Evolutionary conservation across 53 echinoderm and acorn worm genomes (phyloP), one percentile per base, ranked within the genome.

Genomic region (Luidia sarsii): DNA sequence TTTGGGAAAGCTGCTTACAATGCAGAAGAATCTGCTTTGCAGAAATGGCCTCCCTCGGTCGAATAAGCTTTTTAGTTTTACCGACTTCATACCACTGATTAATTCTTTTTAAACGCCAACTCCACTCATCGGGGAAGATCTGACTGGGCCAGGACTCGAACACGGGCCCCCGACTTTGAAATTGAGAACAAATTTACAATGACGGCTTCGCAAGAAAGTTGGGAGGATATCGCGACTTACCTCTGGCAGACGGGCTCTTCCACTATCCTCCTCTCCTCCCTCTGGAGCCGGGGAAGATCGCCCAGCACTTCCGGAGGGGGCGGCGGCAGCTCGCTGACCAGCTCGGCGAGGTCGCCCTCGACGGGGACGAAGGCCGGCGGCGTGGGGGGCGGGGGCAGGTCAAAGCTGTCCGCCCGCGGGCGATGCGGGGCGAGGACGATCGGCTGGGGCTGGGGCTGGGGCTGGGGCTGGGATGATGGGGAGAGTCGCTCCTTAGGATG

Each of bases 321-420:
- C 32, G 72, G 64, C 37, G 84, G 84, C 18, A 83, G 64, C 4
- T 83, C 83, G 15, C 49, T 25, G 38, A 33, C 71, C 34, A 63
- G 50, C 63, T 67, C 71, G 0, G 25, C 28, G 39, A 50, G 39
- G 8, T 48, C 19, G n/a, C n/a, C n/a, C 63, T 67, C 71, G 0
- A n/a, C 28, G 39, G 38, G 39, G 8, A 50, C 19, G 24, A 31
- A 16, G 2, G 63, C 33, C 10, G 84, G 72, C 36, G 84, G 64
- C 30, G 84, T 63, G 25, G 84, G 84, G 46, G 84, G 84, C 18
- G 82, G 82, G 57, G 83, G 83, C 37, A 84, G 64, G 49, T 63
- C 72, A 64, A 84, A 84, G 52, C 53, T 84, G 15, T 80, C 80
- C 0, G 57, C 36, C 67, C 67, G 34, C 19, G 38, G 36, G 13